phyloP scores from a whole-genome alignment of 2,113 vertebrate species.

The Coreoperca whiteheadi region DNA sequence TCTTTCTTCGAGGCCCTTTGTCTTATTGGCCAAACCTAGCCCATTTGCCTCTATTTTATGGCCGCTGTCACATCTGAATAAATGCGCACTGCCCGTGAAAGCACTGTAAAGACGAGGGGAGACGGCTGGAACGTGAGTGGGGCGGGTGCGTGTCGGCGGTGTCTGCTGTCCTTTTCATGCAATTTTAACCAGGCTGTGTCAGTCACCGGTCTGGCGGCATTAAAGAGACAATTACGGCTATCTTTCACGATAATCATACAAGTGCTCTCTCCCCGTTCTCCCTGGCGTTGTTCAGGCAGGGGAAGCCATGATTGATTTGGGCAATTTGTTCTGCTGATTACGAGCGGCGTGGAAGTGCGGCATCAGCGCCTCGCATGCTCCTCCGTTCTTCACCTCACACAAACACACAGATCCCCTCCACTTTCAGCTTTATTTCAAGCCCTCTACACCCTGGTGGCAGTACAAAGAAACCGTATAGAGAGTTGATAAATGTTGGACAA shows the following conservation, averaged over 20 bases:
- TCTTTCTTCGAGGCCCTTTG: constrained; percentile 35
- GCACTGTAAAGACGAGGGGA: constrained; percentile 38
- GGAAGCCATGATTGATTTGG: constrained; percentile 85
- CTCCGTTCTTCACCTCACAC: constrained; percentile 38
- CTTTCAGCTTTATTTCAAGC: constrained; percentile 55
- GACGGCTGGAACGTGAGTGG: background rate
- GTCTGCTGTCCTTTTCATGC: constrained; percentile 70
- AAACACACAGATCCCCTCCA: constrained; percentile 20
- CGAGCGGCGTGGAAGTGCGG: constrained; percentile 71
- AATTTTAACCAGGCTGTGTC: constrained; percentile 79
- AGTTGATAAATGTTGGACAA: constrained; percentile 73
- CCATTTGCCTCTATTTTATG: constrained; percentile 68
- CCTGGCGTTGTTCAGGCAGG: constrained; percentile 66
- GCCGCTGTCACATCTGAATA: constrained; percentile 68
- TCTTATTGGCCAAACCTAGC: constrained; percentile 35
- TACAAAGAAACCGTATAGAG: constrained; percentile 44
- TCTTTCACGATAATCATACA: constrained; percentile 87
- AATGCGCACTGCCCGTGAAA: constrained; percentile 59
- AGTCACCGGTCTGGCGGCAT: constrained; percentile 77
- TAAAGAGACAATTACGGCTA: constrained; percentile 84
- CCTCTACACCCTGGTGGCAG: constrained; percentile 27
- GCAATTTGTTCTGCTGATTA: constrained; percentile 87
- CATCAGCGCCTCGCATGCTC: constrained; percentile 51
- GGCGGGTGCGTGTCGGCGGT: background rate
- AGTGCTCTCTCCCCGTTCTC: constrained; percentile 75